Percentiles rank a stretch among this genome's conserved stretches.
Evolutionary conservation across 2,113 vertebrate species (phyloP).

Genomic region (Tinamus guttatus): DNA sequence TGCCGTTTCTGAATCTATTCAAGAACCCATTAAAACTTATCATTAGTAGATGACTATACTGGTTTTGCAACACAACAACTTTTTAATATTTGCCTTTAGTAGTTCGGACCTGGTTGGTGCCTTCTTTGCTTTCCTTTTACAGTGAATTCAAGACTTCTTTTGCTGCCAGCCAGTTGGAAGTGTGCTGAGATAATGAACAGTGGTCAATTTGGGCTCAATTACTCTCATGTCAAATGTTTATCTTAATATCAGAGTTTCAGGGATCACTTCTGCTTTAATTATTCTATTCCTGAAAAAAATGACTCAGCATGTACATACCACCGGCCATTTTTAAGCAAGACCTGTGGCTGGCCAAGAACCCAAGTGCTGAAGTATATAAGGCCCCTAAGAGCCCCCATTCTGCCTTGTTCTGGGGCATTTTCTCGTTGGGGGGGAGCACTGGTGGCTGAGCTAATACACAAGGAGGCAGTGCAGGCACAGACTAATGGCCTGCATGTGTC

Average conservation of each 20-base stretch:
- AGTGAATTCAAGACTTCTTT: background rate
- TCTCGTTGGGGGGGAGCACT: background rate
- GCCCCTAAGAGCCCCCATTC: background rate
- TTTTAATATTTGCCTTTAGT: background rate
- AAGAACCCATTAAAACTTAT: background rate
- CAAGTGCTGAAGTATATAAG: background rate
- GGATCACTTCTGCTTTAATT: background rate
- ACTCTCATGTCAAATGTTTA: background rate
- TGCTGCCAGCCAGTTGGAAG: background rate
- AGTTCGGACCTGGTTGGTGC: background rate
- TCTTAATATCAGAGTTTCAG: background rate
- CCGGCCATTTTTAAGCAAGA: background rate
- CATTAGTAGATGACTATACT: background rate
- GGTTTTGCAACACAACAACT: background rate
- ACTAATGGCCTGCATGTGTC: slow-evolving; percentile 30
- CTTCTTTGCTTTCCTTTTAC: background rate
- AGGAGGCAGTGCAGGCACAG: slow-evolving; percentile 65
- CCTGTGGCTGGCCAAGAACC: background rate
- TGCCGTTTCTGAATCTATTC: background rate
- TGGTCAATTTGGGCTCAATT: background rate
- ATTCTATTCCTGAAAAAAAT: background rate
- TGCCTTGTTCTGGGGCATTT: background rate
- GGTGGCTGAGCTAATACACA: slow-evolving; percentile 47
- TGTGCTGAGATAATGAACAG: background rate
- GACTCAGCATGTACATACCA: background rate